Conservation (phyloP, 2,888 invertebrate genomes). For the Deladenus siricidicola region DNA sequence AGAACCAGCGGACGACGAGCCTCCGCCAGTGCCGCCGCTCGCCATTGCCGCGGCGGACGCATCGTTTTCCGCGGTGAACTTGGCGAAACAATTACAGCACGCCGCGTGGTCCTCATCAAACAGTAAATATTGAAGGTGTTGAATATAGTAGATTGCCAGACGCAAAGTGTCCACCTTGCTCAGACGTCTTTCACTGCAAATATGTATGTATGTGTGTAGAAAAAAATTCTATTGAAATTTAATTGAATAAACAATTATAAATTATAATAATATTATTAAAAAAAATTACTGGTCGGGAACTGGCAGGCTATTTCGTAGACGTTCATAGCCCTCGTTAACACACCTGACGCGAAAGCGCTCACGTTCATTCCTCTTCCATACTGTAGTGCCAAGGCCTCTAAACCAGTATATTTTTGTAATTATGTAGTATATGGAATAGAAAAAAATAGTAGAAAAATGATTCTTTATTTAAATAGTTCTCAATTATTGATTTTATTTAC, state of each 20-base stretch:
- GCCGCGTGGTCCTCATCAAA: constrained; percentile 28
- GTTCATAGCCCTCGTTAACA: constrained; percentile 56
- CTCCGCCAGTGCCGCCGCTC: neutral
- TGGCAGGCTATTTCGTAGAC: constrained; percentile 52
- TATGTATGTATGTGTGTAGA: neutral
- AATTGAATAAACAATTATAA: too few relatives aligned
- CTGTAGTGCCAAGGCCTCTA: constrained; percentile 41
- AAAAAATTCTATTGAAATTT: neutral
- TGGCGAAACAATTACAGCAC: constrained; percentile 24
- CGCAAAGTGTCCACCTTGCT: constrained; percentile 56
- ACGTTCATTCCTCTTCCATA: constrained; percentile 54
- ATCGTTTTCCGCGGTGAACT: constrained; percentile 5
- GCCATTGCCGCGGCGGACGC: too few relatives aligned
- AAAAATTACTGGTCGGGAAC: constrained; percentile 41
- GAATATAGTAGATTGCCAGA: constrained; percentile 54
- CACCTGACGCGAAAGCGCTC: constrained; percentile 54
- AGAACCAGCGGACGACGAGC: neutral
- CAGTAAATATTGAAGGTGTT: constrained; percentile 46
- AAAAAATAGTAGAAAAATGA: too few relatives aligned
- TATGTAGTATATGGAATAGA: too few relatives aligned
- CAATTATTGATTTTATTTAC: too few relatives aligned
- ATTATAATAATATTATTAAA: neutral
- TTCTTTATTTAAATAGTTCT: too few relatives aligned
- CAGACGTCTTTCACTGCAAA: constrained; percentile 50
- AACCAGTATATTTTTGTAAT: neutral